phyloP scores from a whole-genome alignment of 2,797 vertebrate genomes.

The Channa striata region DNA sequence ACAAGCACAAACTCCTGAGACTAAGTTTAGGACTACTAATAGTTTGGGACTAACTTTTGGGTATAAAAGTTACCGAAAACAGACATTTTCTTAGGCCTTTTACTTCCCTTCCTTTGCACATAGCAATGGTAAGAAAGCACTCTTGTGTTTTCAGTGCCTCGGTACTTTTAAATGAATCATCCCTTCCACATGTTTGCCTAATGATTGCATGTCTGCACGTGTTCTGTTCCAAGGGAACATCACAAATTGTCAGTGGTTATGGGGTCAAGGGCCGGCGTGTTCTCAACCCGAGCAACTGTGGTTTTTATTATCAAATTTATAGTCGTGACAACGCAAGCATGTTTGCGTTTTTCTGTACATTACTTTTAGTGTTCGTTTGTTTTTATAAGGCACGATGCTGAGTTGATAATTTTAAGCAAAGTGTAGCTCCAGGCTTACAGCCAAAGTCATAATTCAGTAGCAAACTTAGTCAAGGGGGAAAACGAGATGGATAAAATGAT shows the following conservation, averaged over 20 bases:
- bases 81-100: slow-evolving; percentile 11
- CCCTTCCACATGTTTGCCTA: slow-evolving; percentile 80
- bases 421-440: slow-evolving; percentile 30
- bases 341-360: slow-evolving; percentile 27
- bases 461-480: slow-evolving; percentile 41
- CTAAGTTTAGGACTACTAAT: too few relatives aligned
- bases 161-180: slow-evolving; percentile 76
- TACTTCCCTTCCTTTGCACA: slow-evolving; percentile 37
- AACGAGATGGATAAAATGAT: slow-evolving; percentile 68
- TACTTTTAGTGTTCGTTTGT: slow-evolving; percentile 11
- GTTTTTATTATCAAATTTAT: slow-evolving; percentile 34
- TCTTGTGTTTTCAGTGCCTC: slow-evolving; percentile 57
- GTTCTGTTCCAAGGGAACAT: slow-evolving; percentile 76
- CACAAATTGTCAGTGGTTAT: slow-evolving; percentile 63
- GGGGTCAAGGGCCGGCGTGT: slow-evolving; percentile 58
- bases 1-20: slow-evolving; percentile 1
- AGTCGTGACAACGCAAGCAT: slow-evolving; percentile 19
- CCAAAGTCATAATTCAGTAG: slow-evolving; percentile 58
- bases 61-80: slow-evolving; percentile 18
- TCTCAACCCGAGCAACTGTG: slow-evolving; percentile 40
- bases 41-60: slow-evolving; percentile 18
- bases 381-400: slow-evolving; percentile 19
- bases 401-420: slow-evolving; percentile 42
- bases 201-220: slow-evolving; percentile 79
- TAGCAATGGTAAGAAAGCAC: slow-evolving; percentile 63